These are phyloP conservation scores for Cantharis rufa DNA, from an alignment of 2,888 invertebrate genomes.

Conservation along the genomic window DNA sequence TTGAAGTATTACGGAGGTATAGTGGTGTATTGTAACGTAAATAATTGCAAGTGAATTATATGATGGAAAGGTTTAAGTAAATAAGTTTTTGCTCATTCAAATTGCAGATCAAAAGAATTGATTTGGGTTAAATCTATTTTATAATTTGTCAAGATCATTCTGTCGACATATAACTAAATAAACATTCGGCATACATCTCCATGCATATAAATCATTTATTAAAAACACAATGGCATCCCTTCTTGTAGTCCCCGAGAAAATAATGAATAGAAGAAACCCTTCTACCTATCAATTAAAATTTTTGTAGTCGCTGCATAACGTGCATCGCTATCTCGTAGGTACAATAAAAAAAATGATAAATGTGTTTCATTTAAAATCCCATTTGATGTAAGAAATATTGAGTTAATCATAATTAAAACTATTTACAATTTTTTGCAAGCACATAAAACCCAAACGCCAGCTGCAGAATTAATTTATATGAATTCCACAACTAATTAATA, in stretches of 20 bases:
- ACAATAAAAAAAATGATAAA: conserved; percentile 8
- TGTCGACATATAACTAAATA: conserved; percentile 46
- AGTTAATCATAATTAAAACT: conserved; percentile 5
- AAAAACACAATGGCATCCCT: conserved; percentile 30
- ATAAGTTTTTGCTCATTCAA: conserved; percentile 14
- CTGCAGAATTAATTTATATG: not conserved
- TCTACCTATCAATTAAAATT: conserved; percentile 28
- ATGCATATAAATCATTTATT: conserved; percentile 52
- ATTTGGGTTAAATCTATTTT: conserved; percentile 34
- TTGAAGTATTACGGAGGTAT: not conserved
- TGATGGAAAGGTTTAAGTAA: conserved; percentile 14
- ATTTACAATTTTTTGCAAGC: conserved; percentile 2
- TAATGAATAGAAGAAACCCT: conserved; percentile 23
- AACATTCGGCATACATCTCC: conserved; percentile 45
- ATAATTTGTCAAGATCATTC: conserved; percentile 47
- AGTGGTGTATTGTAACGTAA: not conserved
- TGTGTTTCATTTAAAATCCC: conserved; percentile 13
- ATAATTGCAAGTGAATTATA: conserved; percentile 13
- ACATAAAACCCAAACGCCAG: not conserved
- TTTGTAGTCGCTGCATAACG: conserved; percentile 15
- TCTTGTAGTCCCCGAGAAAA: conserved; percentile 23
- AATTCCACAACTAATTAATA: not conserved
- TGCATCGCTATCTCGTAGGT: not conserved
- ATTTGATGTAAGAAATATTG: conserved; percentile 6
- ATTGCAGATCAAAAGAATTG: conserved; percentile 16